phyloP scores from a whole-genome alignment of 2,888 invertebrate species.

The Himalopsyche japonica region DNA sequence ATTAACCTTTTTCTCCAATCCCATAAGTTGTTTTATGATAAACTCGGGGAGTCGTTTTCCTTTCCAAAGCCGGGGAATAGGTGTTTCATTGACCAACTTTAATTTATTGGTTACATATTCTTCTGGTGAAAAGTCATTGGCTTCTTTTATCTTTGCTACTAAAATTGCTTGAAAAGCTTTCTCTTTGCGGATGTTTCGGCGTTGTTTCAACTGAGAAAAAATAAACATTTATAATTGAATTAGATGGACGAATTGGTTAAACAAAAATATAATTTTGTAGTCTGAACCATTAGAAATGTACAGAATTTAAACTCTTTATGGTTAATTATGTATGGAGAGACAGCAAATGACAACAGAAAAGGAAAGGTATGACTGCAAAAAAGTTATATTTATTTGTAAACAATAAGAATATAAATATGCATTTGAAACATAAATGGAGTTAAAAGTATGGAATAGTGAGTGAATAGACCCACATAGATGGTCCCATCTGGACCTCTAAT shows the following conservation, averaged over 20 bases:
- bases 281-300: too few species aligned
- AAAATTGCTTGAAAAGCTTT: slow-evolving; percentile 75
- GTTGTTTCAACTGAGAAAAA: slow-evolving; percentile 63
- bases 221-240: not conserved
- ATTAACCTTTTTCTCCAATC: slow-evolving; percentile 61
- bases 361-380: too few species aligned
- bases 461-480: too few species aligned
- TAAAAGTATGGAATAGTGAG: too few species aligned
- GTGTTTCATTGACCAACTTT: slow-evolving; percentile 62
- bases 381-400: too few species aligned
- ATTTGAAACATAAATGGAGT: too few species aligned
- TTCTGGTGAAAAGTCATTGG: slow-evolving; percentile 76
- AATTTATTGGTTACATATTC: slow-evolving; percentile 70
- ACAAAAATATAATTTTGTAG: too few species aligned
- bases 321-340: too few species aligned
- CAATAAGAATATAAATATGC: too few species aligned
- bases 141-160: slow-evolving; percentile 69
- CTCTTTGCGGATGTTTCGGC: slow-evolving; percentile 74
- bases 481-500: too few species aligned
- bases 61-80: slow-evolving; percentile 59
- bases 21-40: slow-evolving; percentile 68
- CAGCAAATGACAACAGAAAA: too few species aligned
- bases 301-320: too few species aligned
- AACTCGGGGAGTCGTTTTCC: slow-evolving; percentile 69
- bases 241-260: not conserved